Base-by-base conservation (phyloP, 1,140 invertebrate species). In the Euglossa dilemma region DNA sequence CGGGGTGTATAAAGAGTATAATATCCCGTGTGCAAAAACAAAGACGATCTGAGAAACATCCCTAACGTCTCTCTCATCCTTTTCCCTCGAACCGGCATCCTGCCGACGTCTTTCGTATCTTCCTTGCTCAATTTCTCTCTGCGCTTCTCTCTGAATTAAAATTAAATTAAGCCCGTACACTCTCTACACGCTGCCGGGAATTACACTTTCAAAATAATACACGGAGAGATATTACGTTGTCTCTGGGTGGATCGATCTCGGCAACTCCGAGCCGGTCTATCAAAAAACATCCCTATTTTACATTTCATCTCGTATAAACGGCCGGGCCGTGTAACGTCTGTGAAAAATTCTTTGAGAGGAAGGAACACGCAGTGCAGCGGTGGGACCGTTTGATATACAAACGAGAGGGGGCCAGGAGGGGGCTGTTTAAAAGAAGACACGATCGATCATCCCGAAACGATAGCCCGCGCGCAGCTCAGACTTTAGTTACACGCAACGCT, bases 361-460 rank as follows among this genome's bases (percentile, higher is more conserved):
- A 69, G 25, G 20, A 52, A 20, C 50, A 45, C 50, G 36, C 14
- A 9, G 69, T 59, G n/a, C 36, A 36, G 36, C 3, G 25, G 20
- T 6, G 77, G 77, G 50, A 47, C 36, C 50, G 77, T 71, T 71
- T 71, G 56, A 80, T 61, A 72, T 72, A 61, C 77, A 72, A 80
- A 71, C 78, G 69, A 47, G 54, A 52, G 45, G 20, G n/a, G n/a
- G n/a, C n/a, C 36, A 4, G 36, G 36, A 36, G 52, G 52, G 71
- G 56, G 28, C 16, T 64, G 25, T 64, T 52, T n/a, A 25, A 73
- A 80, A 28, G 47, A 73, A 80, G 28, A 71, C 8, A 28, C 78
- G 78, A 73, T 80, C 78, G 78, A 80, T 80, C 78, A 80, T 80
- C 63, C 70, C 2, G 45, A 63, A 80, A 73, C 70, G 69, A 80